Evolutionary conservation across 2,113 vertebrate genomes (phyloP).

Genomic region (Corynorhinus townsendii): DNA sequence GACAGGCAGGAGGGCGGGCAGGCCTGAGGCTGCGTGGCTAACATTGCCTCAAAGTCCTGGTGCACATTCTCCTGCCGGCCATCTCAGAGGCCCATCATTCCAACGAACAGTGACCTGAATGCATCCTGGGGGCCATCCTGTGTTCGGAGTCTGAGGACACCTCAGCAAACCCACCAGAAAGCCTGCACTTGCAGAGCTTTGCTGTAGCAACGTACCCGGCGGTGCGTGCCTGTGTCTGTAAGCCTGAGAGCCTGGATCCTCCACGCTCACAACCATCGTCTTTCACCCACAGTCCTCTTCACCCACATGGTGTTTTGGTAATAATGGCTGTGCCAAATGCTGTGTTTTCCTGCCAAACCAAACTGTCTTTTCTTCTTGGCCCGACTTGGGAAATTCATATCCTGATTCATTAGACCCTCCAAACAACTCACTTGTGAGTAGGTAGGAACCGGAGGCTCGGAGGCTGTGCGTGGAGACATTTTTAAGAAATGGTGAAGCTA

Average conservation of each 20-base stretch:
- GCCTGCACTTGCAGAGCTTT: neutral
- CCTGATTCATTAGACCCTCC: neutral
- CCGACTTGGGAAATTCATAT: neutral
- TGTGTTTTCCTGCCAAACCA: neutral
- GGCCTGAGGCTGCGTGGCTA: neutral
- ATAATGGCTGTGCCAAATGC: neutral
- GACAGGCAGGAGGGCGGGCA: neutral
- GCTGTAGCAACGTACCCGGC: neutral
- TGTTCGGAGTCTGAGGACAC: neutral
- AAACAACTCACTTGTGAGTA: neutral
- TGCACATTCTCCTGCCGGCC: neutral
- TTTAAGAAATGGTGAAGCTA: neutral
- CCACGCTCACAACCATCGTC: neutral
- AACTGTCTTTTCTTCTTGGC: neutral
- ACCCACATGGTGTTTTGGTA: neutral
- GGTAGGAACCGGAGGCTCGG: neutral
- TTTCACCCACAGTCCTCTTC: neutral
- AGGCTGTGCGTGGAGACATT: neutral
- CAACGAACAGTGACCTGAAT: neutral
- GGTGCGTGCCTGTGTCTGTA: fast-evolving
- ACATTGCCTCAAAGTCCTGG: neutral
- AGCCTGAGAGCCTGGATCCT: neutral
- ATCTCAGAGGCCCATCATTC: neutral
- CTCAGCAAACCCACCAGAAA: neutral
- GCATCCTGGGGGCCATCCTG: neutral